Conservation (phyloP, 2,888 invertebrate species). For the Clunio marinus region DNA sequence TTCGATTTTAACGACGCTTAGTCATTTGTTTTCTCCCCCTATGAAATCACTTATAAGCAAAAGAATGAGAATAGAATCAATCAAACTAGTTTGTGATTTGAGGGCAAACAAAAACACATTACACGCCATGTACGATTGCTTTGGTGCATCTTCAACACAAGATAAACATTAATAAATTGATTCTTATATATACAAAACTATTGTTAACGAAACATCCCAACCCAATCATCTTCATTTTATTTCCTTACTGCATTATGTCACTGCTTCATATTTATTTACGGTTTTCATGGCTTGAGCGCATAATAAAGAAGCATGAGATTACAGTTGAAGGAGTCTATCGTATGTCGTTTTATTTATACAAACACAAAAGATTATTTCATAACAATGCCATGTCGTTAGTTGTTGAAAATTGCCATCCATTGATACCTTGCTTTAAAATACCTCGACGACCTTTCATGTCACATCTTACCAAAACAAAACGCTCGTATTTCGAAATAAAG, state of each 20-base stretch:
- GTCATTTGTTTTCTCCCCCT: not conserved
- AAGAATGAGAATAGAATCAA: not conserved
- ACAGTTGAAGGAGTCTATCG: not conserved
- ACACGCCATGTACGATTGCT: not conserved
- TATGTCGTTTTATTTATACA: not conserved
- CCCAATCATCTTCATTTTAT: not conserved
- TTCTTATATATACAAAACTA: too few relatives aligned
- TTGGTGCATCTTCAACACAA: not conserved
- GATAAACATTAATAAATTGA: too few relatives aligned
- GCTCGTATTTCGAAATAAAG: not conserved
- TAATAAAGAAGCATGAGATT: not conserved
- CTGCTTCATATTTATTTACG: not conserved
- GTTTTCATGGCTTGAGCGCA: too few relatives aligned
- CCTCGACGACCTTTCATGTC: constrained; percentile 17
- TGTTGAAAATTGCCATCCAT: constrained; percentile 6
- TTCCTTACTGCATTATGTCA: not conserved
- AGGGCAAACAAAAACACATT: constrained; percentile 3
- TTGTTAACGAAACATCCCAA: too few relatives aligned
- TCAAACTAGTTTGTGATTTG: not conserved
- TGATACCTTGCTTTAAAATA: constrained; percentile 12
- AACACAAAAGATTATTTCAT: not conserved
- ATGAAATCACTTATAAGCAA: not conserved
- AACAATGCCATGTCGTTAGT: not conserved
- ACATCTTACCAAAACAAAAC: constrained; percentile 23
- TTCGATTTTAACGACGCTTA: not conserved